These are phyloP conservation scores for Hyperopisus bebe DNA, from an alignment of 2,113 vertebrate genomes.

Conservation along the genomic window DNA sequence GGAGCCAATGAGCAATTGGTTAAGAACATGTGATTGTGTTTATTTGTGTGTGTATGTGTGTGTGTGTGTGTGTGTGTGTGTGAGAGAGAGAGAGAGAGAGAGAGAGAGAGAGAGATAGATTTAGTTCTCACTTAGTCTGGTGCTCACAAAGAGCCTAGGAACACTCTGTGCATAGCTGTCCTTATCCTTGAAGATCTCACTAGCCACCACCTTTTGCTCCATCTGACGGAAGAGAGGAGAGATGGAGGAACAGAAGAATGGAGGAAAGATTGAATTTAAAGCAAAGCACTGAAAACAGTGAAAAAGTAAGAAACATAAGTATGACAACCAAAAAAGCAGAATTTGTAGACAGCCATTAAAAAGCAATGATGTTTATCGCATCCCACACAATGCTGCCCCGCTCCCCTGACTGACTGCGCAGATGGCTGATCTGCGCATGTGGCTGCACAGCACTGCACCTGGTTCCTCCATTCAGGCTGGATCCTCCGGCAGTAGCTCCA, in stretches of 20 bases:
- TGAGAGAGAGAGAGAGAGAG: no score
- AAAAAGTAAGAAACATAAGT: not conserved
- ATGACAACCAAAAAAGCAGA: not conserved
- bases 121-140: constrained; percentile 73
- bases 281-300: not conserved
- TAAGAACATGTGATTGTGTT: not conserved
- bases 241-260: not conserved
- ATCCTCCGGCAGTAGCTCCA: constrained; percentile 85
- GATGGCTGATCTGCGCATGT: not conserved
- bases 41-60: not conserved
- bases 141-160: constrained; percentile 84
- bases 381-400: not conserved
- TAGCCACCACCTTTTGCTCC: constrained; percentile 89
- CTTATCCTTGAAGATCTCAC: constrained; percentile 88
- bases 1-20: not conserved
- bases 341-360: not conserved
- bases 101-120: not conserved
- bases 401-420: not conserved
- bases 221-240: constrained; percentile 57
- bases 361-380: not conserved
- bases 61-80: not conserved
- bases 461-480: constrained; percentile 90
- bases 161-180: constrained; percentile 90
- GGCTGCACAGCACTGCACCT: constrained; percentile 57
- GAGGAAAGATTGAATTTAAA: not conserved